Evolutionary conservation across 1,140 invertebrate species (phyloP).

Genomic region (Cephus cinctus): DNA sequence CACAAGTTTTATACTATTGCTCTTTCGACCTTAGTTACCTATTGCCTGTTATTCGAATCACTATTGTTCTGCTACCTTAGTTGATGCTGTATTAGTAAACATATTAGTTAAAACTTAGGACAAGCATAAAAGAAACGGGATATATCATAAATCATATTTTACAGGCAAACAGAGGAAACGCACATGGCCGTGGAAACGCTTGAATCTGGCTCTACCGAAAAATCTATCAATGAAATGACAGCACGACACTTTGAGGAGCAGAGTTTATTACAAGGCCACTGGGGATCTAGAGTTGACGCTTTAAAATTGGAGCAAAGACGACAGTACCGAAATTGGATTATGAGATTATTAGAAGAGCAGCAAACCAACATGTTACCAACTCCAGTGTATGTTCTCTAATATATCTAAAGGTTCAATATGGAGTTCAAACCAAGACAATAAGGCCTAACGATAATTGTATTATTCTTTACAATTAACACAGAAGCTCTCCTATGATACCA

Average conservation of each 20-base stretch:
- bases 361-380: slow-evolving; percentile 59
- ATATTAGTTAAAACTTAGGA: neutral
- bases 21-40: neutral
- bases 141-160: slow-evolving; percentile 18
- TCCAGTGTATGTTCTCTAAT: slow-evolving; percentile 53
- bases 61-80: no score
- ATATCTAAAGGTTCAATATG: no score
- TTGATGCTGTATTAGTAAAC: neutral
- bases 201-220: slow-evolving; percentile 67
- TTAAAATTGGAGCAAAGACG: slow-evolving; percentile 70
- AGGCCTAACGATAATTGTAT: neutral
- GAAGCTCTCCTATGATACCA: slow-evolving; percentile 46
- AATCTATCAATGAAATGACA: slow-evolving; percentile 75
- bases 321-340: slow-evolving; percentile 80
- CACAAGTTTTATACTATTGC: no score
- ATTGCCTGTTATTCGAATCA: neutral
- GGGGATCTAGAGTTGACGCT: slow-evolving; percentile 74
- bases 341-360: slow-evolving; percentile 70
- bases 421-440: slow-evolving; percentile 17
- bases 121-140: neutral
- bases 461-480: slow-evolving; percentile 24
- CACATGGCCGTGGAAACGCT: slow-evolving; percentile 68
- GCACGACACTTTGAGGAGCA: slow-evolving; percentile 76
- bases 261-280: slow-evolving; percentile 72
- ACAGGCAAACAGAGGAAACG: slow-evolving; percentile 77